These are phyloP conservation scores for Macropus fuliginosus DNA, from an alignment of 2,797 vertebrate species.

Conservation along the genomic window DNA sequence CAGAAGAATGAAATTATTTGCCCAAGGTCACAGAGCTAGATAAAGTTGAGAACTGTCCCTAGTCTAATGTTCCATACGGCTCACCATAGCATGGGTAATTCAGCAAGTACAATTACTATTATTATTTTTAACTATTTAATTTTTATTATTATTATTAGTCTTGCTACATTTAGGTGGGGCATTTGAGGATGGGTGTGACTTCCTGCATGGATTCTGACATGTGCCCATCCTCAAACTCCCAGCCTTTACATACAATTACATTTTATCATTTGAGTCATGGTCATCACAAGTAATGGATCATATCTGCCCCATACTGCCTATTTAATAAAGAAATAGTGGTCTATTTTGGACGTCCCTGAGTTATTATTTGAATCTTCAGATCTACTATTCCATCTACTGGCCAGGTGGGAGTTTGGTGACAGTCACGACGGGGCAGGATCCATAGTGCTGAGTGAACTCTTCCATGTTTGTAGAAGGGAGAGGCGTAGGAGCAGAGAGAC, in stretches of 20 bases:
- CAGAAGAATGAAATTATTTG: neutral
- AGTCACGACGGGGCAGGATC: neutral
- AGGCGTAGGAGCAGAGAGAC: neutral
- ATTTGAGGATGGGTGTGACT: neutral
- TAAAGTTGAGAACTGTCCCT: neutral
- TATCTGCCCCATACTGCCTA: neutral
- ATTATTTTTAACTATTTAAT: neutral
- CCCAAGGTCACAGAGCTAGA: conserved; percentile 13
- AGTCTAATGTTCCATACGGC: conserved; percentile 7
- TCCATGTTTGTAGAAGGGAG: neutral
- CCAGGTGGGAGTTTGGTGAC: neutral
- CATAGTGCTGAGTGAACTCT: neutral
- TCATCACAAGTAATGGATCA: neutral
- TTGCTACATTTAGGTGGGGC: neutral
- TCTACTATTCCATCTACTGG: neutral
- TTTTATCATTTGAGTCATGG: neutral
- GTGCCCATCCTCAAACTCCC: neutral
- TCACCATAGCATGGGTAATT: neutral
- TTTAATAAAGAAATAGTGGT: neutral
- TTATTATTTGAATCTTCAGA: neutral
- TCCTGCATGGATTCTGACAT: neutral
- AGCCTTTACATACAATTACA: neutral
- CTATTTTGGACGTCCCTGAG: neutral
- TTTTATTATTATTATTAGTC: neutral
- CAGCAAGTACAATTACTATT: neutral